A percentile compares a stretch with the other conserved stretches of the same genome.
Conservation (phyloP, 2,888 invertebrate genomes). For the Ametastegia equiseti region DNA sequence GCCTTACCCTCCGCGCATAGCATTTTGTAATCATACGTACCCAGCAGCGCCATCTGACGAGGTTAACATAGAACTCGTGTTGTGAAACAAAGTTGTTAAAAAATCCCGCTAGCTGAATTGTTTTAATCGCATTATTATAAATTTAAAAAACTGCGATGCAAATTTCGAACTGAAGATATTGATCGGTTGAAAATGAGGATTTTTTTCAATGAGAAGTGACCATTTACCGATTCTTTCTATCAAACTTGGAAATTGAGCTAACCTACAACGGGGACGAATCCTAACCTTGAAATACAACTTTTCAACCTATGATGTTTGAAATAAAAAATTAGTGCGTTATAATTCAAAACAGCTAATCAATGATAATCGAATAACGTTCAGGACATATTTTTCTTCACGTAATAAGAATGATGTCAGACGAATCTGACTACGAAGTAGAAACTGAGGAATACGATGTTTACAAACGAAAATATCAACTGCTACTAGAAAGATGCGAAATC, state of each 20-base stretch:
- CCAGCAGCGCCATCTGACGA: conserved; percentile 1
- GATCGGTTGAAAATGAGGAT: neutral
- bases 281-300: conserved; percentile 25
- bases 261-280: neutral
- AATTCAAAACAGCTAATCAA: neutral
- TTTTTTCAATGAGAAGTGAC: neutral
- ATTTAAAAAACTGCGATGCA: neutral
- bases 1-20: neutral
- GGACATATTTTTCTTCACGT: neutral
- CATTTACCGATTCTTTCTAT: neutral
- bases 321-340: neutral
- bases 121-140: neutral
- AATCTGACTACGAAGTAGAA: conserved; percentile 79
- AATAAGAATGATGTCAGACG: conserved; percentile 77
- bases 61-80: neutral
- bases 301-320: neutral
- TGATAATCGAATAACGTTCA: neutral
- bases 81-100: neutral
- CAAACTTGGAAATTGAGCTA: neutral
- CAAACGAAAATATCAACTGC: conserved; percentile 85
- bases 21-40: neutral
- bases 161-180: neutral
- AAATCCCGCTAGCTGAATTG: neutral
- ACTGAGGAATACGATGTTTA: conserved; percentile 83
- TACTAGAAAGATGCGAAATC: conserved; percentile 86